A percentile compares a stretch with the other conserved stretches of the same genome.
These are phyloP conservation scores for Xiphophorus hellerii DNA, from an alignment of 2,113 vertebrate genomes.

Conservation along the genomic window DNA sequence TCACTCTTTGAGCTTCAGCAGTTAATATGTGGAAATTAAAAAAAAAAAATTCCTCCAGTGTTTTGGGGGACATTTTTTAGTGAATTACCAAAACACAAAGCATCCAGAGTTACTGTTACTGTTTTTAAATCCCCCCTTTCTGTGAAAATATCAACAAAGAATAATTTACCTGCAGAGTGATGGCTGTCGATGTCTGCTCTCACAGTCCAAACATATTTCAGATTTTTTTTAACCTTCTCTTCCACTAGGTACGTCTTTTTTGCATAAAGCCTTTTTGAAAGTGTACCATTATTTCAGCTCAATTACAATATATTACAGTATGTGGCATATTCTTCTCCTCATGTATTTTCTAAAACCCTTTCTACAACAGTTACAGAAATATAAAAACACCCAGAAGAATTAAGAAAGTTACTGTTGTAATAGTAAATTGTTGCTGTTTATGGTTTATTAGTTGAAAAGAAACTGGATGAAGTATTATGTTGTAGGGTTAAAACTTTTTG, in stretches of 20 bases:
- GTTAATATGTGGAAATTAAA: constrained; percentile 39
- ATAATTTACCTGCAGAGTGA: constrained; percentile 30
- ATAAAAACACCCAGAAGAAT: no score
- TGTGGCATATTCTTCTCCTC: no score
- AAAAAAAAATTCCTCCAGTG: constrained; percentile 51
- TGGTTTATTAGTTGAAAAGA: no score
- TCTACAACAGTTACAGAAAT: no score
- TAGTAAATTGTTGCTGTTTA: no score
- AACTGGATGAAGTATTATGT: no score
- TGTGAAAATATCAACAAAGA: constrained; percentile 24
- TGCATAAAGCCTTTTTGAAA: neutral
- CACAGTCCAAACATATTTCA: constrained; percentile 24
- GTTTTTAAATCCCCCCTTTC: constrained; percentile 18
- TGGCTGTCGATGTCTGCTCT: constrained; percentile 19
- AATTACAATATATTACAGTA: no score
- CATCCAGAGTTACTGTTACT: constrained; percentile 2
- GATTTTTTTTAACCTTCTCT: neutral
- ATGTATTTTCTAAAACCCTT: no score
- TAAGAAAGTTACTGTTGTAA: no score
- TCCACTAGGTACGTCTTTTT: no score
- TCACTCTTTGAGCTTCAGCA: constrained; percentile 30
- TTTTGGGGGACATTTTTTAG: constrained; percentile 60
- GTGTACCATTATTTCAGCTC: constrained; percentile 26
- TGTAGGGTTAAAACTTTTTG: no score
- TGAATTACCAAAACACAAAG: constrained; percentile 43